A percentile compares a stretch with the other conserved stretches of the same genome.
These are phyloP conservation scores for Diceros bicornis DNA, from an alignment of 2,797 vertebrate species.

Conservation along the genomic window DNA sequence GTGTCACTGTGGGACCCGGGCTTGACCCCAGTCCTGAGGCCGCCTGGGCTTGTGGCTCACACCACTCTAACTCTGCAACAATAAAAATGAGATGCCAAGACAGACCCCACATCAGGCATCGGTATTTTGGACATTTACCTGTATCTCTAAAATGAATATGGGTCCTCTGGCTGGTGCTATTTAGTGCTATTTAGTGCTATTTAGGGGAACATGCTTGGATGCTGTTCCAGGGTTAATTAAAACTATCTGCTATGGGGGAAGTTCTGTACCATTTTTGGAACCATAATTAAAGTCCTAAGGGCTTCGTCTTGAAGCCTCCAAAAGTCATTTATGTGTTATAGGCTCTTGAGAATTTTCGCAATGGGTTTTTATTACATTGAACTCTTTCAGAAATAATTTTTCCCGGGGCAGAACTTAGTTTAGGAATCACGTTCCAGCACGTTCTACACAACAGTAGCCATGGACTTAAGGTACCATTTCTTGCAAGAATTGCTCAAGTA, in stretches of 20 bases:
- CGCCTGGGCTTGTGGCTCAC: no score
- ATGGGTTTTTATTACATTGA: background rate
- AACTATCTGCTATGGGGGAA: background rate
- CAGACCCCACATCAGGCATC: background rate
- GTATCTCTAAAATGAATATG: background rate
- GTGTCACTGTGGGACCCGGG: no score
- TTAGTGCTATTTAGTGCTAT: background rate
- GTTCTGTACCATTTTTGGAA: background rate
- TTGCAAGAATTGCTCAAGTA: no score
- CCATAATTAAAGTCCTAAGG: background rate
- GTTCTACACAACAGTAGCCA: no score
- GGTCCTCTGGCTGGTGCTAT: background rate
- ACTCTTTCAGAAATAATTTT: background rate
- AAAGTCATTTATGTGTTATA: background rate
- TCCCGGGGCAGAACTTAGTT: background rate
- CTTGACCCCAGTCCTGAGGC: no score
- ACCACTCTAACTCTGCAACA: background rate
- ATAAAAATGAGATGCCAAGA: background rate
- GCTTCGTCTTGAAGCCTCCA: background rate
- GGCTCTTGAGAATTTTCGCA: background rate
- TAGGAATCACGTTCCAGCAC: background rate
- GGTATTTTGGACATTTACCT: background rate
- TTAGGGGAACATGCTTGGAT: background rate
- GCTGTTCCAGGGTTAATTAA: background rate
- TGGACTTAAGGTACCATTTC: no score